Evolutionary conservation across 2,797 vertebrate species (phyloP).

Genomic region (Myotis daubentonii): DNA sequence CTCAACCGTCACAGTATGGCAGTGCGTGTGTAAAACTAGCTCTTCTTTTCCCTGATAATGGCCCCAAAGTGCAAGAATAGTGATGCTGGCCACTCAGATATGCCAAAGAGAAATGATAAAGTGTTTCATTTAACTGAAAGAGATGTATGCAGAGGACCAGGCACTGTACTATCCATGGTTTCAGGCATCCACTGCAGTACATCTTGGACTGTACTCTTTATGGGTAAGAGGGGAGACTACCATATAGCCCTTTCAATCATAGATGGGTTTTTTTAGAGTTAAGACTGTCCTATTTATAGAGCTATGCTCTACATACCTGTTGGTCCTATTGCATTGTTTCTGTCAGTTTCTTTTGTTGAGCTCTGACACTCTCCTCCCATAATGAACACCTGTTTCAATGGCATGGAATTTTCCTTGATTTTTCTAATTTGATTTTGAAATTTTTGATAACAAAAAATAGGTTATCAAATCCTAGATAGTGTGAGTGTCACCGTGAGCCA

Average conservation of each 20-base stretch:
- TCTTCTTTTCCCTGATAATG: not conserved
- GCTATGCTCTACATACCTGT: not conserved
- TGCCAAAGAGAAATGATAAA: not conserved
- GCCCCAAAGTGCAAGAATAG: not conserved
- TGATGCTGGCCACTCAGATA: not conserved
- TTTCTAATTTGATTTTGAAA: not conserved
- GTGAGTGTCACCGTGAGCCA: fast-evolving
- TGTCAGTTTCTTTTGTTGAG: fast-evolving
- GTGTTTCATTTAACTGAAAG: not conserved
- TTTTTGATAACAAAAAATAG: not conserved
- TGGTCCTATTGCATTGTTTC: not conserved
- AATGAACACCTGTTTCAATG: not conserved
- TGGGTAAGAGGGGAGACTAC: too few relatives aligned
- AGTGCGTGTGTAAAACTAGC: not conserved
- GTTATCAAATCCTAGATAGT: not conserved
- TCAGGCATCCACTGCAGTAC: not conserved
- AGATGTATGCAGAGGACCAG: too few relatives aligned
- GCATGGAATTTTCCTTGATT: not conserved
- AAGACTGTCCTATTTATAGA: not conserved
- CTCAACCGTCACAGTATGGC: not conserved
- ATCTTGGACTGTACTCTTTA: not conserved
- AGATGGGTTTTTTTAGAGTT: not conserved
- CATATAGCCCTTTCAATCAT: not conserved
- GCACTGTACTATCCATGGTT: not conserved
- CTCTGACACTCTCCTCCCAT: too few relatives aligned